Percentiles rank a stretch among this genome's conserved stretches.
These are phyloP conservation scores for Drosophila sordidapex DNA, from an alignment of 2,888 invertebrate genomes.

Conservation along the genomic window DNA sequence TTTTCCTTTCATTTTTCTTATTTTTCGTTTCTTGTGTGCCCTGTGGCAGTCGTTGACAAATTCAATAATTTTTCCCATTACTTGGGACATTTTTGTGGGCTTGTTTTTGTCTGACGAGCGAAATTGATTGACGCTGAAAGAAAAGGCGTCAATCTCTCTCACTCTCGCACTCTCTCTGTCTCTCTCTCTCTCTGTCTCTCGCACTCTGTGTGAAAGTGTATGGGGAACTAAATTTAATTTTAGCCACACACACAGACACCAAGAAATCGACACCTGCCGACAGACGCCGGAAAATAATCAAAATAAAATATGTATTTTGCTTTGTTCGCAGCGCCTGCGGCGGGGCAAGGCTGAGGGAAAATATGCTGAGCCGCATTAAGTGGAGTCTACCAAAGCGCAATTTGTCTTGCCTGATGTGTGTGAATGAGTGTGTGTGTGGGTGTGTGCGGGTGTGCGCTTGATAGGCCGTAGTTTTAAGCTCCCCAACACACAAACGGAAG, in stretches of 20 bases:
- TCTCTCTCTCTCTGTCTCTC: slow-evolving; percentile 9
- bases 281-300: slow-evolving; percentile 75
- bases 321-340: slow-evolving; percentile 37
- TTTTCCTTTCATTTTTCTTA: background rate
- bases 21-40: slow-evolving; percentile 9
- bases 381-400: slow-evolving; percentile 77
- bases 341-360: slow-evolving; percentile 25
- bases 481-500: slow-evolving; percentile 74
- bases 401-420: slow-evolving; percentile 70
- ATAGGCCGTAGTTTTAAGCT: slow-evolving; percentile 69
- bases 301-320: slow-evolving; percentile 75
- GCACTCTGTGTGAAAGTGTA: background rate
- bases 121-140: slow-evolving; percentile 75
- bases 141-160: slow-evolving; percentile 40
- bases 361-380: slow-evolving; percentile 47
- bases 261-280: slow-evolving; percentile 75
- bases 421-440: slow-evolving; percentile 18
- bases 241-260: slow-evolving; percentile 34
- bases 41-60: slow-evolving; percentile 81
- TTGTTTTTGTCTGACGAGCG: slow-evolving; percentile 72
- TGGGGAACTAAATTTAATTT: slow-evolving; percentile 70
- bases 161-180: background rate
- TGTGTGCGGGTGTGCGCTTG: slow-evolving; percentile 20
- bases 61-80: slow-evolving; percentile 84
- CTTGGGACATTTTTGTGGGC: slow-evolving; percentile 64